A percentile compares a stretch with the other conserved stretches of the same genome.
These are phyloP conservation scores for Hycleus cichorii DNA, from an alignment of 1,140 invertebrate genomes.

Conservation along the genomic window DNA sequence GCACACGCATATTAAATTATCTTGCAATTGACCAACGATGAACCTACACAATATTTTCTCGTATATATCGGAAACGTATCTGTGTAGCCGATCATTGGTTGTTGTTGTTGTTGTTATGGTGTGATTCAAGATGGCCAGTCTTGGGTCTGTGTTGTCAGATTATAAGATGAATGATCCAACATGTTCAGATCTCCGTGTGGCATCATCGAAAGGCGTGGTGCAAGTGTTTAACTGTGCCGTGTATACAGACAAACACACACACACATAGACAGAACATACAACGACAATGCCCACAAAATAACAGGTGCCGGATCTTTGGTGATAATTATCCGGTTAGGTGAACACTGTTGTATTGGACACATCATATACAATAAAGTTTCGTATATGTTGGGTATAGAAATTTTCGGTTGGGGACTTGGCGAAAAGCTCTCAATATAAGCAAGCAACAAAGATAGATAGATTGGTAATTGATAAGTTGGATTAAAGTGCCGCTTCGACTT, in stretches of 20 bases:
- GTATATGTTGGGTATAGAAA: too few relatives aligned
- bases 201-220: constrained; percentile 1
- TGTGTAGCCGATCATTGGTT: not conserved
- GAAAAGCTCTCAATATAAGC: not conserved
- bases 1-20: too few relatives aligned
- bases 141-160: not conserved
- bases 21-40: not conserved
- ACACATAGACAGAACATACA: not conserved
- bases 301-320: constrained; percentile 10
- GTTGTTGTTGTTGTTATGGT: too few relatives aligned
- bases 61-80: not conserved
- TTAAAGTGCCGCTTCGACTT: constrained; percentile 38
- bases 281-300: constrained; percentile 13
- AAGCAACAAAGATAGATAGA: constrained; percentile 2
- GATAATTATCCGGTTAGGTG: constrained; percentile 11
- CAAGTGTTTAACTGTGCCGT: not conserved
- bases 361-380: not conserved
- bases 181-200: constrained; percentile 1
- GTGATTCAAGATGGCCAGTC: not conserved
- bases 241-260: constrained; percentile 5
- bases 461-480: constrained; percentile 38
- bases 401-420: not conserved
- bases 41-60: not conserved
- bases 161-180: constrained; percentile 4
- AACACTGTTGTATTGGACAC: not conserved